phyloP scores from a whole-genome alignment of 2,113 vertebrate genomes.

The Eolophus roseicapilla region DNA sequence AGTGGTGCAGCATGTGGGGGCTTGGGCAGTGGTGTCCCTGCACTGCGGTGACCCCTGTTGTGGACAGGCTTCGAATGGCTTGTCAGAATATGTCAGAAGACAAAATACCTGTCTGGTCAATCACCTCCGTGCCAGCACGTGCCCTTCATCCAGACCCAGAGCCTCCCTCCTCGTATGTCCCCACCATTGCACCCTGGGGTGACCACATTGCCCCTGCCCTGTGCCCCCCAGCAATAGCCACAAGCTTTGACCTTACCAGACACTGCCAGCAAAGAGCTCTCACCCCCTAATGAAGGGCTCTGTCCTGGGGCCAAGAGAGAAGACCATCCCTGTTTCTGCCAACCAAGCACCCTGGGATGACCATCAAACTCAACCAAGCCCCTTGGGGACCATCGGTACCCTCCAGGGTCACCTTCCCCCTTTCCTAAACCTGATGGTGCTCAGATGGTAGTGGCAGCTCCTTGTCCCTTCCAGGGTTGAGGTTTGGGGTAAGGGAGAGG shows the following conservation, averaged over 20 bases:
- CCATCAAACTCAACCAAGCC: not conserved
- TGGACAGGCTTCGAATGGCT: not conserved
- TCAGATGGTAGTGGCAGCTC: not conserved
- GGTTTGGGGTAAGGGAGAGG: not conserved
- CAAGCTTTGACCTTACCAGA: not conserved
- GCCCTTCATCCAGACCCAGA: not conserved
- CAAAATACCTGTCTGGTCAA: not conserved
- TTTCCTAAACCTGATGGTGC: not conserved
- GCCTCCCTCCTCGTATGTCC: not conserved
- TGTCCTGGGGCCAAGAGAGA: not conserved
- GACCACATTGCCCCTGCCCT: not conserved
- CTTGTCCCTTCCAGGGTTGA: not conserved
- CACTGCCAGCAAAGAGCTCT: not conserved
- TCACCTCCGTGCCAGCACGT: accelerated
- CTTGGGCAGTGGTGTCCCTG: not conserved
- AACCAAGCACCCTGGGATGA: not conserved
- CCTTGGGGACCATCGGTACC: not conserved
- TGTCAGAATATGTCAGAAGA: not conserved
- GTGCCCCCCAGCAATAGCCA: not conserved
- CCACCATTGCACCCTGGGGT: not conserved
- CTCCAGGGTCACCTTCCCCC: not conserved
- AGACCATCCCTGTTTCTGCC: not conserved
- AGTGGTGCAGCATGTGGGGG: not conserved
- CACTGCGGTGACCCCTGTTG: not conserved
- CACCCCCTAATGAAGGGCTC: not conserved